Conservation (phyloP, 2,888 invertebrate genomes). For the Nipponacmea schrenckii region DNA sequence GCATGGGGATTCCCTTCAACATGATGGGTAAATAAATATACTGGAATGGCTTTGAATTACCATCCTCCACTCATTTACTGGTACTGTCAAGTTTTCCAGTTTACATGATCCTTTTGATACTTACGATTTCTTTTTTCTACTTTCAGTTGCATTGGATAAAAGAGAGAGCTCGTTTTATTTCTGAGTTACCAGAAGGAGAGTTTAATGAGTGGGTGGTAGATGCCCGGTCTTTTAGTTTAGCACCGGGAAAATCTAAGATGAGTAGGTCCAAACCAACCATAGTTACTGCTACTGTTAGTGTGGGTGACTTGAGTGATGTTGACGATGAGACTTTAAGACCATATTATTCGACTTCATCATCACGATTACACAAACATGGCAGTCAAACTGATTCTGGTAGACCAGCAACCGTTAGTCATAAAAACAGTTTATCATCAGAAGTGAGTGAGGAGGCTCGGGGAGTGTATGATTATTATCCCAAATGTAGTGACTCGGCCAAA, state of each 20-base stretch:
- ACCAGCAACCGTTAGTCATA: constrained; percentile 40
- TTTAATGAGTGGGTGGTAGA: constrained; percentile 52
- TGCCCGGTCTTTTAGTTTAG: constrained; percentile 55
- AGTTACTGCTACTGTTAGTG: constrained; percentile 6
- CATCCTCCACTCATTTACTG: too few species aligned
- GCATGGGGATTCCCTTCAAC: not conserved
- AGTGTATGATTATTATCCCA: constrained; percentile 44
- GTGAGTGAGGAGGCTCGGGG: constrained; percentile 41
- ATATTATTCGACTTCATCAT: not conserved
- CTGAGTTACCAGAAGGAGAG: constrained; percentile 51
- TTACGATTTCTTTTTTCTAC: too few species aligned
- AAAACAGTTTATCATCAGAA: constrained; percentile 39
- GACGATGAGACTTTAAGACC: constrained; percentile 17
- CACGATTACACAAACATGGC: constrained; percentile 8
- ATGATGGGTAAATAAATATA: too few species aligned
- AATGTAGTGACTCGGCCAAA: constrained; percentile 23
- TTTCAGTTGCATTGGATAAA: constrained; percentile 55
- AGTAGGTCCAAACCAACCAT: not conserved
- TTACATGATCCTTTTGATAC: too few species aligned
- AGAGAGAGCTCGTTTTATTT: constrained; percentile 47
- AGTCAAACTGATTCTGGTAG: constrained; percentile 39
- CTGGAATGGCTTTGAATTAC: too few species aligned
- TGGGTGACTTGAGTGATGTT: constrained; percentile 14
- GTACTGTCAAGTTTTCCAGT: too few species aligned
- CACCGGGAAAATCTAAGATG: constrained; percentile 35